Percentiles rank a stretch among this genome's conserved stretches.
Conservation (phyloP, 2,888 invertebrate genomes). For the Lithophane socia region DNA sequence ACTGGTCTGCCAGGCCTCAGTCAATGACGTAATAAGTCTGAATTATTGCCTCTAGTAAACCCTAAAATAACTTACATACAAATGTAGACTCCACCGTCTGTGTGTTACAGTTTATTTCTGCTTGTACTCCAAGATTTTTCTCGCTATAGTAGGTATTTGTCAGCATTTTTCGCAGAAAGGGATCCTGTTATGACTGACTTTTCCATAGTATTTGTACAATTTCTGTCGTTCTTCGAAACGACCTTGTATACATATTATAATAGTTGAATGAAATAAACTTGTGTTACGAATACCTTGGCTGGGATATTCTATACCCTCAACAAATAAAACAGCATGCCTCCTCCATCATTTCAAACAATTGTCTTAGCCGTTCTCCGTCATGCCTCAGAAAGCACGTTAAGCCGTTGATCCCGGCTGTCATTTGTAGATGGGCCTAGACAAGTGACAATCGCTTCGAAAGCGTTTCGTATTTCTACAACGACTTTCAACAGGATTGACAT, state of each 20-base stretch:
- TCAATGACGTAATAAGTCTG: slow-evolving; percentile 20
- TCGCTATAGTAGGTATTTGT: slow-evolving; percentile 3
- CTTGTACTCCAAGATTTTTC: neutral
- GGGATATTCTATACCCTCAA: neutral
- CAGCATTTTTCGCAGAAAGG: slow-evolving; percentile 39
- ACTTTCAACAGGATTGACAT: too few species aligned
- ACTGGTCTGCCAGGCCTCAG: slow-evolving; percentile 4
- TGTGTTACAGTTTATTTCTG: slow-evolving; percentile 7
- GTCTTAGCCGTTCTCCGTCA: neutral
- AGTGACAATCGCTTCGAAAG: too few species aligned
- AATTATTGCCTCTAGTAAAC: slow-evolving; percentile 17
- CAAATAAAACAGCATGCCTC: neutral
- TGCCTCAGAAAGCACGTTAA: neutral
- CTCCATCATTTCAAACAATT: neutral
- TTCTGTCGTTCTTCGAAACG: neutral
- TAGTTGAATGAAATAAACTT: neutral
- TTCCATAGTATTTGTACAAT: slow-evolving; percentile 4
- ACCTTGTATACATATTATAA: neutral
- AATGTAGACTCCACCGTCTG: neutral
- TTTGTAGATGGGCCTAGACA: neutral
- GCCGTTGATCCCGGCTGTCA: neutral
- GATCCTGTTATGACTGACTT: neutral
- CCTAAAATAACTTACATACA: neutral
- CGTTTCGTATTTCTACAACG: too few species aligned
- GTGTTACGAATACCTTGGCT: neutral